These are phyloP conservation scores for Typhlichthys subterraneus DNA, from an alignment of 2,797 vertebrate genomes.

Conservation along the genomic window DNA sequence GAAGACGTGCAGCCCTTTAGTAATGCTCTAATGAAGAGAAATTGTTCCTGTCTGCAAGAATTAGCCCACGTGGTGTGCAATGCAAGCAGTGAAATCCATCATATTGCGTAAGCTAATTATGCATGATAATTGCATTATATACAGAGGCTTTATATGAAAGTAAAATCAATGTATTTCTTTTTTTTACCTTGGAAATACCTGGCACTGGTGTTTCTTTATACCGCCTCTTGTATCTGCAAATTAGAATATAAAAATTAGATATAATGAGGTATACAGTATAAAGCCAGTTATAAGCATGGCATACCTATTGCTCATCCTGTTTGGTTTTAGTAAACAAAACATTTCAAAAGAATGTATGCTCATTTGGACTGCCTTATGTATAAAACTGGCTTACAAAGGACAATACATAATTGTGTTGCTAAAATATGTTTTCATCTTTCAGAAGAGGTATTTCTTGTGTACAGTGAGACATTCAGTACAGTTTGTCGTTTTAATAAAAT, in stretches of 20 bases:
- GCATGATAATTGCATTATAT: slow-evolving; percentile 68
- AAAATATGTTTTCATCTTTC: no score
- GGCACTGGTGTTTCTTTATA: slow-evolving; percentile 11
- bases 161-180: slow-evolving; percentile 58
- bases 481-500: background rate
- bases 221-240: background rate
- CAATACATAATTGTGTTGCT: background rate
- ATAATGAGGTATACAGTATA: slow-evolving; percentile 5
- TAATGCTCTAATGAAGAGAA: slow-evolving; percentile 74
- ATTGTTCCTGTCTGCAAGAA: slow-evolving; percentile 64
- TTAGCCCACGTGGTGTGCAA: slow-evolving; percentile 61
- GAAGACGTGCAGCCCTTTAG: slow-evolving; percentile 18
- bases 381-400: background rate
- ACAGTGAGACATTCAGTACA: background rate
- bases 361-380: background rate
- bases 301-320: background rate
- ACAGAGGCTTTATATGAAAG: slow-evolving; percentile 48
- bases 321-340: background rate
- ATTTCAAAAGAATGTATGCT: background rate
- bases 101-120: slow-evolving; percentile 72
- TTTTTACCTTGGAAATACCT: slow-evolving; percentile 38
- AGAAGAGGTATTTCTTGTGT: background rate
- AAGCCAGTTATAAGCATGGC: slow-evolving; percentile 4
- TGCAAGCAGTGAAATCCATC: slow-evolving; percentile 72
- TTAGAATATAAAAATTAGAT: slow-evolving; percentile 15